Base-by-base conservation (phyloP, 2,797 vertebrate species). In the Thalassophryne amazonica region DNA sequence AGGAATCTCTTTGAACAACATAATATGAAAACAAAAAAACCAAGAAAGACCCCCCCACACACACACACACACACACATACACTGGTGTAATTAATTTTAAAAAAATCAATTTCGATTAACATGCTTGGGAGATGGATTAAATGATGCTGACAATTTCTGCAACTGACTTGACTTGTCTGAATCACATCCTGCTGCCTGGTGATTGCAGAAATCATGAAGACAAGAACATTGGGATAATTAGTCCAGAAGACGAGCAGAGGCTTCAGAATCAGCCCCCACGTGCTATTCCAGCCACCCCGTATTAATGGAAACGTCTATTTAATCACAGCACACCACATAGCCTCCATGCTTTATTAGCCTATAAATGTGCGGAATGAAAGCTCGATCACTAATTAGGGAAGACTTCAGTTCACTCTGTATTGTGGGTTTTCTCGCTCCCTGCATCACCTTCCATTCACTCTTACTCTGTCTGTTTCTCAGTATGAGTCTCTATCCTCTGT, bases 51-150 rank as follows among this genome's bases (percentile, higher is more conserved):
- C n/a, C n/a, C n/a, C n/a, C n/a, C n/a, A n/a, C n/a, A n/a, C n/a
- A n/a, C n/a, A n/a, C n/a, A n/a, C n/a, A n/a, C n/a, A n/a, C n/a
- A n/a, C n/a, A n/a, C n/a, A n/a, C n/a, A n/a, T n/a, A n/a, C 61
- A 57, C 30, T 27, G n/a, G 45, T 30, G 20, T 67, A 80, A 86
- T 84, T 85, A 86, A 87, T 87, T 83, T 82, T 82, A 86, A 85
- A 80, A 65, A 79, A 89, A 86, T 87, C 83, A 84, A n/a, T n/a
- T n/a, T n/a, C n/a, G 74, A 72, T 87, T 71, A 77, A 69, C 57
- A 50, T 58, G 76, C 77, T 73, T 39, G 4, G 8, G 47, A 82
- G 69, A 82, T 72, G 79, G 81, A 83, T 83, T 79, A 77, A 88
- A 72, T 58, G 40, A 69, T 86, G 86, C 71, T 81, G 81, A 85